Base-by-base conservation (phyloP, 2,113 vertebrate genomes). In the Phoenicopterus ruber region DNA sequence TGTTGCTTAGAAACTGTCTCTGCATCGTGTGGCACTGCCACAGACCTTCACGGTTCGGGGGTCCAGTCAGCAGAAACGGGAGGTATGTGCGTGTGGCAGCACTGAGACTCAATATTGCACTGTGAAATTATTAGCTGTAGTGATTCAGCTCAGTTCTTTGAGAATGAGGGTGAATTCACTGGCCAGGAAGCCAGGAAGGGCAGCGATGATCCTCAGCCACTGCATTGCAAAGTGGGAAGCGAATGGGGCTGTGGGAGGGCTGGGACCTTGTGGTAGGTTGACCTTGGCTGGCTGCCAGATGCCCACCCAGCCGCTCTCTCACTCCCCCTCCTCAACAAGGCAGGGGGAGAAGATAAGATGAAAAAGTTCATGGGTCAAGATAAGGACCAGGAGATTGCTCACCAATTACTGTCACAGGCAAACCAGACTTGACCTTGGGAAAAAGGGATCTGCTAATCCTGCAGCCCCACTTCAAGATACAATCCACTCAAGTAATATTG, bases 21-120 rank as follows among this genome's bases (percentile, higher is more conserved):
- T 71, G 54, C 31, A 5, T 40, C 7, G 4, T 2, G 4, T 40
- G 50, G 58, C 54, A 44, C 32, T 29, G 77, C 38, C 74, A 21
- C 22, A 38, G 40, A 44, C 36, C 34, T 52, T 54, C 28, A 34
- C 0, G 2, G 17, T 21, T 31, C 1, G 0, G 42, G 44, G 31
- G 18, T 32, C 6, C 9, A 9, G 38, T 29, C 47, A 18, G 32
- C 4, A 31, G 66, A 55, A 22, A 17, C 1, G 6, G 19, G 32
- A 36, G 7, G 7, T 10, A 29, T 7, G 17, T 42, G 49, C 1
- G 6, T 40, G 52, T n/a, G 50, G 21, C 57, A 49, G 36, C 11
- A 2, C 62, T 46, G 65, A 26, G 22, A n/a, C 44, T 38, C 58
- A 26, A 3, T 22, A 32, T 15, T 34, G 46, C 40, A 28, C 17